Evolutionary conservation across 2,888 invertebrate species (phyloP).

Genomic region (Agonopterix alstromeriana): DNA sequence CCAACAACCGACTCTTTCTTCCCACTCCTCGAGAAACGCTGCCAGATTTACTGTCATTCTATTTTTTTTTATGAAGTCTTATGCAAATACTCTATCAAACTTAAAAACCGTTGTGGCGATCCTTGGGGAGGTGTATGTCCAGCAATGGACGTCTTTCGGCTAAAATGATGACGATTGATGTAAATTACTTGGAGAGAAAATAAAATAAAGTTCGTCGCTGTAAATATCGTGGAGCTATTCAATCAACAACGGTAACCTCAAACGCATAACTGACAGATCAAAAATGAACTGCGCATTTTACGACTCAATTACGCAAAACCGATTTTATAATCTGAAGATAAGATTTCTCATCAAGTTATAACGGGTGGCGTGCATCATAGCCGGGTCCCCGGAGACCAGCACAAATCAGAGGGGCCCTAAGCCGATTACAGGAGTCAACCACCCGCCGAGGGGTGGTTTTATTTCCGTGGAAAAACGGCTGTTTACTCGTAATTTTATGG

Average conservation of each 20-base stretch:
- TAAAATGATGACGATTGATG: no score
- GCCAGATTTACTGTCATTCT: slow-evolving; percentile 31
- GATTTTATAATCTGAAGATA: slow-evolving; percentile 71
- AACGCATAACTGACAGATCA: slow-evolving; percentile 7
- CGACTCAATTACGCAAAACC: slow-evolving; percentile 70
- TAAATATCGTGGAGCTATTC: neutral
- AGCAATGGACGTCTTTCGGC: no score
- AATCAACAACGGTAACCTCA: neutral
- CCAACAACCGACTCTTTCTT: slow-evolving; percentile 46
- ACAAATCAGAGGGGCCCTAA: slow-evolving; percentile 56
- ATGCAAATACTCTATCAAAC: neutral
- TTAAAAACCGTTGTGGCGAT: no score
- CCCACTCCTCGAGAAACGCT: slow-evolving; percentile 32
- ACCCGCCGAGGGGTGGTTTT: slow-evolving; percentile 53
- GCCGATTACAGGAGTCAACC: slow-evolving; percentile 73
- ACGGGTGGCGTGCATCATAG: slow-evolving; percentile 56
- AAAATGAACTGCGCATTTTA: slow-evolving; percentile 36
- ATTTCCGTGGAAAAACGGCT: slow-evolving; percentile 71
- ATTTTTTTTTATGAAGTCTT: slow-evolving; percentile 8
- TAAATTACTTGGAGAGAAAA: no score
- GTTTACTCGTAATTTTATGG: slow-evolving; percentile 73
- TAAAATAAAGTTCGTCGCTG: no score
- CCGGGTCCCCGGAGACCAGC: slow-evolving; percentile 23
- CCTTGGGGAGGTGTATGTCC: no score
- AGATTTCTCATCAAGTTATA: slow-evolving; percentile 70